Conservation (phyloP, 2,797 vertebrate species). For the Darevskia nairensis region DNA sequence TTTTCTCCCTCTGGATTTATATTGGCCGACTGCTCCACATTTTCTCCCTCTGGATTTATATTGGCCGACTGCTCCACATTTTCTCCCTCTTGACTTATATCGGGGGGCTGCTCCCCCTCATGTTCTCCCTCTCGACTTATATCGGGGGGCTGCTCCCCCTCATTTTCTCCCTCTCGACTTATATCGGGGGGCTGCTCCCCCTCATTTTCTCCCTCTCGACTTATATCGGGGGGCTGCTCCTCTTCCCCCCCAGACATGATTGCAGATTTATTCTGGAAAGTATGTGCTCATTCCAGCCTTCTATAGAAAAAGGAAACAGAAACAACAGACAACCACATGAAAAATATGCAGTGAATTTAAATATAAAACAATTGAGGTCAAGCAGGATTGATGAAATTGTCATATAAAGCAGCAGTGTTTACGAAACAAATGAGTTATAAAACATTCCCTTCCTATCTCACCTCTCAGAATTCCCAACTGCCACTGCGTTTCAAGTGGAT, state of each 20-base stretch:
- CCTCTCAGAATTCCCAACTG: conserved; percentile 23
- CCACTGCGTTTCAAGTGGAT: conserved; percentile 18
- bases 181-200: no score
- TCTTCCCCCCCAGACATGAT: conserved; percentile 9
- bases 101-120: no score
- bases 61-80: no score
- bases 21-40: no score
- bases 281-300: background rate
- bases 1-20: no score
- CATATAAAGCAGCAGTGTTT: background rate
- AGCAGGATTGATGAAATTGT: background rate
- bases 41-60: no score
- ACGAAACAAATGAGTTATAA: background rate
- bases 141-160: no score
- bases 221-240: background rate
- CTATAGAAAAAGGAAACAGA: conserved; percentile 12
- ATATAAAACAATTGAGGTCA: background rate
- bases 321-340: background rate
- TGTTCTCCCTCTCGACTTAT: no score
- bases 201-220: background rate
- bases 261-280: background rate
- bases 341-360: background rate
- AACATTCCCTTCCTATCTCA: background rate
- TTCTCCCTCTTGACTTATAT: no score
- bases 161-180: no score